Conservation (phyloP, 2,888 invertebrate species). For the Atherix ibis region DNA sequence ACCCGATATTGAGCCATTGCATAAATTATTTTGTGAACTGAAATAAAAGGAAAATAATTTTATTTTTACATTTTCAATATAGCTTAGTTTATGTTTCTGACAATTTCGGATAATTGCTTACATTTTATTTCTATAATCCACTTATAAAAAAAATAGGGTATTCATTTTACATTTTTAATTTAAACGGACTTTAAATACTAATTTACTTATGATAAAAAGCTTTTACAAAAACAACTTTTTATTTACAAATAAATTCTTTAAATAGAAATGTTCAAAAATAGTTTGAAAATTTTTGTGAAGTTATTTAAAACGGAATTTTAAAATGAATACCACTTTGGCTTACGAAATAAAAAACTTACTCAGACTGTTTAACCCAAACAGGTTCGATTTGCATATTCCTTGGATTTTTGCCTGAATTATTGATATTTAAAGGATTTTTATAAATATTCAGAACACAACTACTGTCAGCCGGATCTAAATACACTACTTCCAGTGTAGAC, state of each 20-base stretch:
- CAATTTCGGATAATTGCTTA: too few relatives aligned
- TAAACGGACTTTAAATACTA: too few relatives aligned
- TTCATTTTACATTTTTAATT: not conserved
- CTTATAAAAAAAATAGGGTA: too few relatives aligned
- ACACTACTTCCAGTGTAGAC: slow-evolving; percentile 9
- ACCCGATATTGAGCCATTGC: slow-evolving; percentile 43
- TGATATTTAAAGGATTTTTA: slow-evolving; percentile 18
- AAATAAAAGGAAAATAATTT: slow-evolving; percentile 20
- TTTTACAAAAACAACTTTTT: too few relatives aligned
- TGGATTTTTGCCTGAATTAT: slow-evolving; percentile 8
- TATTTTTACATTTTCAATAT: slow-evolving; percentile 1
- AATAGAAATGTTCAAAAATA: too few relatives aligned
- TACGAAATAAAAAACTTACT: slow-evolving; percentile 4
- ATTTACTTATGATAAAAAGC: too few relatives aligned
- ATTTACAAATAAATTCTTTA: too few relatives aligned
- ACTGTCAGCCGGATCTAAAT: slow-evolving; percentile 13
- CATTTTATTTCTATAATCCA: too few relatives aligned
- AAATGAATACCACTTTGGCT: too few relatives aligned
- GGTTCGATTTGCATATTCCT: not conserved
- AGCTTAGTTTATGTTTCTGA: too few relatives aligned
- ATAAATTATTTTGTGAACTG: slow-evolving; percentile 54
- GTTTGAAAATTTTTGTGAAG: too few relatives aligned
- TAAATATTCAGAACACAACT: slow-evolving; percentile 17
- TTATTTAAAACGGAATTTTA: too few relatives aligned
- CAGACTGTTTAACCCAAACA: slow-evolving; percentile 8